These are phyloP conservation scores for Phrynocephalus forsythii DNA, from an alignment of 2,797 vertebrate genomes.

Conservation along the genomic window DNA sequence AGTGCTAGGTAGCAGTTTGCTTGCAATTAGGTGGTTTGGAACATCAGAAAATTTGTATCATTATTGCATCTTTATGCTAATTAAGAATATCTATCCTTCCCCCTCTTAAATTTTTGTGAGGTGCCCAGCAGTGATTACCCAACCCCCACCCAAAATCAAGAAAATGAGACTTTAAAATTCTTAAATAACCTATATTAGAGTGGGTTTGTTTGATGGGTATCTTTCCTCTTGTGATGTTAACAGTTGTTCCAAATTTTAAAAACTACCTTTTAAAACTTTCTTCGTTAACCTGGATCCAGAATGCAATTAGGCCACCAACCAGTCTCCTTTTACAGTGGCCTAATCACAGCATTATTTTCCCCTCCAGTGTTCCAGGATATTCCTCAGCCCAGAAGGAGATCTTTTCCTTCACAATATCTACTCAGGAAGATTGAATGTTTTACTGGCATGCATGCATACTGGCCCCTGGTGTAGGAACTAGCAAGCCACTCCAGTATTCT, in stretches of 20 bases:
- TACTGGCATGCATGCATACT: neutral
- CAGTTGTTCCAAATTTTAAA: too few relatives aligned
- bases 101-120: neutral
- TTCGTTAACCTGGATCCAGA: too few relatives aligned
- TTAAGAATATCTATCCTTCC: neutral
- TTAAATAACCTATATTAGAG: constrained; percentile 4
- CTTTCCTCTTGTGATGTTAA: too few relatives aligned
- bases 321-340: too few relatives aligned
- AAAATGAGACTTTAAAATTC: constrained; percentile 25
- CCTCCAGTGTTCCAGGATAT: neutral
- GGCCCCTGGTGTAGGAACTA: too few relatives aligned
- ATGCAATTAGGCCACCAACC: too few relatives aligned
- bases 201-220: neutral
- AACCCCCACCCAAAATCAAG: neutral
- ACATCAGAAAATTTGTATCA: neutral
- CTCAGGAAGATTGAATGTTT: too few relatives aligned
- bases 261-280: too few relatives aligned
- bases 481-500: too few relatives aligned
- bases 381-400: neutral
- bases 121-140: neutral
- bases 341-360: neutral
- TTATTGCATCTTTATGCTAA: constrained; percentile 10
- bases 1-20: neutral
- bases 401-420: neutral
- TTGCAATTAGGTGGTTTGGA: neutral